Base-by-base conservation (phyloP, 2,797 vertebrate genomes). In the Astyanax mexicanus region DNA sequence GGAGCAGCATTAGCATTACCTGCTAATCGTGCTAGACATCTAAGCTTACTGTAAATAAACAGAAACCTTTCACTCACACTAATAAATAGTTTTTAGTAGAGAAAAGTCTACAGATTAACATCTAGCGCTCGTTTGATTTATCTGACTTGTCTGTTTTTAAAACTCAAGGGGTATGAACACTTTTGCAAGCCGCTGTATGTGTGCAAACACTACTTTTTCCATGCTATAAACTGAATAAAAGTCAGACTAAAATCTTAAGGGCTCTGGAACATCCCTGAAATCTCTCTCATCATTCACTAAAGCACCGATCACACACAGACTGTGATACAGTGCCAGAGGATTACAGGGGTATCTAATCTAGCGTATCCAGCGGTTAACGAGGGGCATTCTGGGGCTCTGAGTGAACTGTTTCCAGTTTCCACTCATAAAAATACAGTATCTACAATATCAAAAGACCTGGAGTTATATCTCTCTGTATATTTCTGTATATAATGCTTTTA, bases 361-460 rank as follows among this genome's bases (percentile, higher is more conserved):
- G 40, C 17, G 62, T 37, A 75, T 75, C 49, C 75, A 61, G 13
- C 44, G n/a, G 65, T 70, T 51, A 79, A 77, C 65, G 45, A 74
- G 61, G 55, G 40, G 4, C 65, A 74, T 77, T 83, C 29, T 42
- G 42, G 35, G 35, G 21, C 11, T 72, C 71, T 69, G 68, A 79
- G 32, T 75, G 69, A 81, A 72, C 35, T 25, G 29, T 29, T 61
- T 81, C 74, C 78, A 80, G 78, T 65, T 78, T 81, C 72, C 51
- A 66, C 60, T 69, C 67, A 69, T 74, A 49, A 81, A 80, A 84
- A 62, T 68, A 21, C 62, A 60, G 55, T 45, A 51, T 65, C 68
- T 77, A 55, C 62, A 27, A 65, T 70, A 72, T 77, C 55, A 74
- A 72, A 71, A 25, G n/a, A 37, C 8, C 51, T 55, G 7, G n/a